These are phyloP conservation scores for Acanthopagrus latus DNA, from an alignment of 2,797 vertebrate genomes.

Conservation along the genomic window DNA sequence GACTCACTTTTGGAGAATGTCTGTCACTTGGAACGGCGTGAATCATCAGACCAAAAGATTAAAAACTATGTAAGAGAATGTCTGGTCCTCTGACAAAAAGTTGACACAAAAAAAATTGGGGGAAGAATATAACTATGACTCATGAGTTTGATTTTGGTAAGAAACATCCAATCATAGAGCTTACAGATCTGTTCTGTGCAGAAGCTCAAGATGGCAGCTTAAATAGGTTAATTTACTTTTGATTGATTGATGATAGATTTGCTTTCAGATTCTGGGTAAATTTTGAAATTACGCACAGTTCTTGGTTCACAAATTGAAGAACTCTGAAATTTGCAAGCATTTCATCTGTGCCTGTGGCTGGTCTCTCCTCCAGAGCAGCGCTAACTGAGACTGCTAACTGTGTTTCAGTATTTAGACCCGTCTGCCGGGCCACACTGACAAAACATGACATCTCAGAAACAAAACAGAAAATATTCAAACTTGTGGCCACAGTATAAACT, in stretches of 20 bases:
- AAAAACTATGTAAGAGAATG: neutral
- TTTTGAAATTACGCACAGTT: neutral
- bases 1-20: constrained; percentile 19
- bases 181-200: neutral
- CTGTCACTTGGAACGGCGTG: neutral
- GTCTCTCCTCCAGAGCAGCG: neutral
- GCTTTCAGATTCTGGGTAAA: too few relatives aligned
- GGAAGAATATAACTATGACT: neutral
- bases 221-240: too few relatives aligned
- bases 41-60: neutral
- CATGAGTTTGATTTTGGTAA: neutral
- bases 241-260: too few relatives aligned
- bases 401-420: neutral
- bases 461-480: neutral
- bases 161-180: neutral
- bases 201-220: neutral
- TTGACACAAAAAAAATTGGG: neutral
- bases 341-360: neutral
- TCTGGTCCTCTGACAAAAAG: neutral
- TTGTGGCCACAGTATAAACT: neutral
- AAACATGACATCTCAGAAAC: neutral
- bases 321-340: neutral
- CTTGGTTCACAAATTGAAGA: neutral
- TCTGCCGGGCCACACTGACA: neutral
- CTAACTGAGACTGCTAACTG: neutral